These are phyloP conservation scores for Scaptomyza graminum DNA, from an alignment of 1,140 invertebrate genomes.

Conservation along the genomic window DNA sequence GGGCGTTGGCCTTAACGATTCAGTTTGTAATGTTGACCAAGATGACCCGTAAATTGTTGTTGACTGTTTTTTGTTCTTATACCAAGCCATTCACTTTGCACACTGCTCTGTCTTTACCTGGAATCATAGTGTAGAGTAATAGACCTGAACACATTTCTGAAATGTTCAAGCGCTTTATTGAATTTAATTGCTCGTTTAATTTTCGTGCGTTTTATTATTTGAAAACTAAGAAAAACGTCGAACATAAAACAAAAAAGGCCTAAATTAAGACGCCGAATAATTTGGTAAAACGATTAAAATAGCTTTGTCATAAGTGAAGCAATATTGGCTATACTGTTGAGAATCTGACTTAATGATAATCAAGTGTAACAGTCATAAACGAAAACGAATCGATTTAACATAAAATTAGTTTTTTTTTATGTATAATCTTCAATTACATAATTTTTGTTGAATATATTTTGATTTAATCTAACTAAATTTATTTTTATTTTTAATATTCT, in stretches of 20 bases:
- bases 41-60: not conserved
- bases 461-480: too few species aligned
- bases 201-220: constrained; percentile 32
- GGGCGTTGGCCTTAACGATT: too few species aligned
- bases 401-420: too few species aligned
- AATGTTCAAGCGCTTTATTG: constrained; percentile 11
- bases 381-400: too few species aligned
- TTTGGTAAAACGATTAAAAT: not conserved
- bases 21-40: too few species aligned
- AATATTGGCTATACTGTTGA: too few species aligned
- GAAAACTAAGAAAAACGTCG: constrained; percentile 15
- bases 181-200: constrained; percentile 64
- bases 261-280: not conserved
- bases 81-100: not conserved
- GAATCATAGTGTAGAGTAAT: not conserved
- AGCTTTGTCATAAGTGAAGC: too few species aligned
- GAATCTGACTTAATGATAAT: too few species aligned
- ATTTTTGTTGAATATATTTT: too few species aligned
- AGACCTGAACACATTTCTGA: not conserved
- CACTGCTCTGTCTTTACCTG: not conserved
- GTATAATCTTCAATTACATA: too few species aligned
- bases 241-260: constrained; percentile 21
- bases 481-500: too few species aligned
- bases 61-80: not conserved
- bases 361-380: too few species aligned